phyloP scores from a whole-genome alignment of 2,888 invertebrate genomes.

The Pandemis cinnamomeana region DNA sequence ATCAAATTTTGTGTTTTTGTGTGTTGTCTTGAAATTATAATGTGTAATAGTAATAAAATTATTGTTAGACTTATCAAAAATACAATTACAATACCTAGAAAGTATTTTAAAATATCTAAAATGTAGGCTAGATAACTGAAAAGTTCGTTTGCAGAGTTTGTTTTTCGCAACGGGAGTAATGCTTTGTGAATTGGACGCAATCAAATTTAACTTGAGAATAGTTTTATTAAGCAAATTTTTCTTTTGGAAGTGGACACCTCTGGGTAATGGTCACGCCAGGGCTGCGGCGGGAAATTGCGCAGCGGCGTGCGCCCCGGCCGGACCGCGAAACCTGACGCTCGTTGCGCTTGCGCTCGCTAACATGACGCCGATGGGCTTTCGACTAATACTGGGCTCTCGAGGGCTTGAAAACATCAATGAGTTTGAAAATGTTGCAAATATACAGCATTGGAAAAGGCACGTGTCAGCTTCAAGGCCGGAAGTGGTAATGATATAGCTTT shows the following conservation, averaged over 20 bases:
- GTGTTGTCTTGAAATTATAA: no score
- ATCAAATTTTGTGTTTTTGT: no score
- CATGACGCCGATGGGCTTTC: conserved; percentile 24
- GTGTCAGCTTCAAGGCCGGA: not conserved
- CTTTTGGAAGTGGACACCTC: conserved; percentile 11
- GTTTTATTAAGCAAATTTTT: not conserved
- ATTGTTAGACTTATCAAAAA: no score
- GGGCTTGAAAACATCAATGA: not conserved
- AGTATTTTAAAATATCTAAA: no score
- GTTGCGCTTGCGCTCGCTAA: conserved; percentile 13
- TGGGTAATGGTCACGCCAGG: conserved; percentile 35
- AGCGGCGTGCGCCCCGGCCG: conserved; percentile 69
- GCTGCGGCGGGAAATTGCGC: conserved; percentile 66
- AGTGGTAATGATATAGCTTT: not conserved
- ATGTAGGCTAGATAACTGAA: no score
- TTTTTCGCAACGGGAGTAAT: no score
- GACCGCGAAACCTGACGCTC: conserved; percentile 72
- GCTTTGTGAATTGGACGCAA: no score
- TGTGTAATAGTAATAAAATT: no score
- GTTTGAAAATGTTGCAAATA: not conserved
- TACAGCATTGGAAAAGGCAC: not conserved
- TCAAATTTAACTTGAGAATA: no score
- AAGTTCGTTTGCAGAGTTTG: no score
- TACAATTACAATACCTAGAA: no score
- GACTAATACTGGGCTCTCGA: not conserved